Conservation (phyloP, 1,140 invertebrate species). For the Drosophila ercepeae region DNA sequence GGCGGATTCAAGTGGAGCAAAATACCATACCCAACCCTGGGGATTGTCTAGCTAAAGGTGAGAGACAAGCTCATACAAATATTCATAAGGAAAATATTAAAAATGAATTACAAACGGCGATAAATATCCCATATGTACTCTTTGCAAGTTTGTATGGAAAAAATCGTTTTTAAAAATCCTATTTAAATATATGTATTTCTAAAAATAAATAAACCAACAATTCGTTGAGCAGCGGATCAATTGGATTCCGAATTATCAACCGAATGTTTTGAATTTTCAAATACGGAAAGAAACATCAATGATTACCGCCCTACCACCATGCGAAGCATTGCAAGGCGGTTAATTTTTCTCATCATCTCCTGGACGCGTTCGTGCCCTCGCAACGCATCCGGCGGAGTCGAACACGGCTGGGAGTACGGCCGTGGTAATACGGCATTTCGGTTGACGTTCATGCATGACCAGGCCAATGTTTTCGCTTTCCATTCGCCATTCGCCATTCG, state of each 20-base stretch:
- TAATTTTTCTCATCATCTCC: constrained; percentile 70
- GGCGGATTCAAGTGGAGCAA: constrained; percentile 61
- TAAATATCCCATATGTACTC: neutral
- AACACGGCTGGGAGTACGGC: constrained; percentile 19
- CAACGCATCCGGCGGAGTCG: constrained; percentile 64
- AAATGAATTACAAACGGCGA: constrained; percentile 64
- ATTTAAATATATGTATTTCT: neutral
- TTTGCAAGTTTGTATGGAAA: constrained; percentile 7
- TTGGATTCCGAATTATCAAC: constrained; percentile 9
- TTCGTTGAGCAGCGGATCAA: neutral
- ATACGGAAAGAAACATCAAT: constrained; percentile 35
- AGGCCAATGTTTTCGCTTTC: constrained; percentile 52
- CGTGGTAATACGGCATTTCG: constrained; percentile 30
- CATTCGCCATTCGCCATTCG: constrained; percentile 38
- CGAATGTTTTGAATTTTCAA: constrained; percentile 44
- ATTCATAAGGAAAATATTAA: constrained; percentile 75
- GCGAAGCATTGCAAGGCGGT: constrained; percentile 29
- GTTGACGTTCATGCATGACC: constrained; percentile 73
- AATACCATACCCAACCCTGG: constrained; percentile 41
- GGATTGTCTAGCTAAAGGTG: constrained; percentile 16
- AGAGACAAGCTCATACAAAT: constrained; percentile 52
- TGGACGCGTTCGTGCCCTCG: constrained; percentile 56
- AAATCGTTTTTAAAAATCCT: constrained; percentile 1
- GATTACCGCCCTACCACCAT: neutral
- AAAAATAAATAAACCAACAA: constrained; percentile 1